Base-by-base conservation (phyloP, 2,888 invertebrate genomes). In the Ischnura elegans region DNA sequence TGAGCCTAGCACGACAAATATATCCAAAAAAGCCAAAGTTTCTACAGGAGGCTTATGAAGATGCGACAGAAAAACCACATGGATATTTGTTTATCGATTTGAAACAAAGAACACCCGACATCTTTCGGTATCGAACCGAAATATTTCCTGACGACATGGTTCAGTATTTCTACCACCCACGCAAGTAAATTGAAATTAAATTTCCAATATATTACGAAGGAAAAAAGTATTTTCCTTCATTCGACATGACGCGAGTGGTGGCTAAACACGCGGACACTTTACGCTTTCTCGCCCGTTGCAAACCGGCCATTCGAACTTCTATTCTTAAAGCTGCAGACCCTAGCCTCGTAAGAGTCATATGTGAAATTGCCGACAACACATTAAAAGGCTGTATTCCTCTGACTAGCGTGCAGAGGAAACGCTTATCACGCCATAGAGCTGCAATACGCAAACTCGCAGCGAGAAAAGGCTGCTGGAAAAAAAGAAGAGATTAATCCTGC, bases 61-160 rank as follows among this genome's bases (percentile, higher is more conserved):
- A 94, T 46, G 94, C 94, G 0, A 94, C 94, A 0, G 36, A 51
- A 0, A 61, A 87, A 16, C 94, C 94, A 2, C 94, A 94, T 87
- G 94, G 94, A 6, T 95, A 95, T 94, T 87, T 95, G 66, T 86
- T 94, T 4, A 66, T 94, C 6, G 94, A 95, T 93, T 93, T 94
- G 45, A 94, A 94, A 66, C 94, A 94, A 29, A 84, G 86, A 13
- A 94, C 94, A 10, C 43, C 93, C 2, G 94, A 94, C 36, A 51
- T 94, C 19, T 93, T 93, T 42, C 46, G 94, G 3, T 93, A 94
- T 19, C 93, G 94, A 29, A 93, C 93, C 0, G 25, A 87, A 47
- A 94, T 94, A 84, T 94, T 94, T 51, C 94, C 93, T 1, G 29
- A 36, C 6, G 93, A 93, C 19, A 10, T 29, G 13, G 6, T 1